Base-by-base conservation (phyloP, 2,888 invertebrate species). In the Vesta saturnalis region DNA sequence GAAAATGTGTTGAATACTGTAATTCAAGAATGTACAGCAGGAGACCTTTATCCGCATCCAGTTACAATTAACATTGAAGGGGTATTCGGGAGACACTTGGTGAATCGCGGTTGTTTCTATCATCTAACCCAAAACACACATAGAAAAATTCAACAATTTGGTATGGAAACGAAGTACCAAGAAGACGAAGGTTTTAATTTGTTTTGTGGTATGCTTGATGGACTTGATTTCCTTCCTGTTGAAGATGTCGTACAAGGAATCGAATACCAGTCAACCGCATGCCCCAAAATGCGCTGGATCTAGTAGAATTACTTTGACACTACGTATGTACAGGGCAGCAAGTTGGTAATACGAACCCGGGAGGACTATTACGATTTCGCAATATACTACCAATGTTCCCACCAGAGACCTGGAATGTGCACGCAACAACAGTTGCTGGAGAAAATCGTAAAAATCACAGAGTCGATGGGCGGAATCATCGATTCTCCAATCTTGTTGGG, bases 161-260 rank as follows among this genome's bases (percentile, higher is more conserved):
- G 49, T 15, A 10, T 16, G 18, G 16, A 49, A 18, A 5, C 14
- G 15, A 16, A 12, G 3, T 49, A 49, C 8, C 14, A 15, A 4
- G 16, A 57, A 30, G 19, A 57, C 15, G 19, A 59, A 19, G 43
- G 16, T 1, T 59, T 59, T 14, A 46, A 18, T 39, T 39, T 46
- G 10, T 43, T 59, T 23, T 59, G 47, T 47, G 47, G 47, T 46
- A 59, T 59, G 59, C 21, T 59, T 6, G 47, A 59, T 22, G 47
- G 22, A 15, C 49, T 14, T 49, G 3, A 8, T 49, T 49, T 3
- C 18, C 49, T 6, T n/a, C n/a, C n/a, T n/a, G n/a, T n/a, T n/a
- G n/a, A n/a, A n/a, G n/a, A n/a, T n/a, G n/a, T n/a, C n/a, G n/a
- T n/a, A n/a, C n/a, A n/a, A n/a, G n/a, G n/a, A n/a, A n/a, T n/a